A percentile compares a stretch with the other conserved stretches of the same genome.
Conservation (phyloP, 2,888 invertebrate genomes). For the Aromia moschata region DNA sequence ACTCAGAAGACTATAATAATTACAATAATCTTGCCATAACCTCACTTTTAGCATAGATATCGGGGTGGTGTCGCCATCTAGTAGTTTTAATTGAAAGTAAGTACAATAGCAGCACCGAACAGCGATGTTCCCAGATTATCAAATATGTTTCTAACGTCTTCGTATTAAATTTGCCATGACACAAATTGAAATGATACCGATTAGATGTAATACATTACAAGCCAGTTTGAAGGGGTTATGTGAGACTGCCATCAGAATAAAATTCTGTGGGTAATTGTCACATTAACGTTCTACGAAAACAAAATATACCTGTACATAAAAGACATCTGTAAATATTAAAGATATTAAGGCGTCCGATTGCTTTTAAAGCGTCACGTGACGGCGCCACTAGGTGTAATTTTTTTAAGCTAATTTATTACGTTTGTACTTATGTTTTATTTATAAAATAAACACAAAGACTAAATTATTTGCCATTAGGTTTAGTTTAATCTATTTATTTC, state of each 20-base stretch:
- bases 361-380: conserved; percentile 10
- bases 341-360: background rate
- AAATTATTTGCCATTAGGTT: conserved; percentile 40
- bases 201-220: background rate
- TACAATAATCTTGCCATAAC: too few species aligned
- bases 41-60: too few species aligned
- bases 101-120: too few species aligned
- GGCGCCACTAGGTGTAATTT: conserved; percentile 1
- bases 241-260: background rate
- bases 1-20: too few species aligned
- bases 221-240: background rate
- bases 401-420: conserved; percentile 16
- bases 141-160: too few species aligned
- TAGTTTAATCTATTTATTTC: conserved; percentile 38
- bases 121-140: too few species aligned
- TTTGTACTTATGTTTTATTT: conserved; percentile 23
- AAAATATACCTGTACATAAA: conserved; percentile 13
- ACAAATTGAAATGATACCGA: background rate
- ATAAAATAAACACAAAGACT: conserved; percentile 27
- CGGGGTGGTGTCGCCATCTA: too few species aligned
- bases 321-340: conserved; percentile 17
- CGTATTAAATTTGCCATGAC: background rate
- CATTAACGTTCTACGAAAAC: background rate
- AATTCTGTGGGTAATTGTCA: background rate
- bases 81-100: too few species aligned